Evolutionary conservation across 2,797 vertebrate genomes (phyloP), one percentile per base, ranked within the genome.

Genomic region (Schizothorax lantsangensis): DNA sequence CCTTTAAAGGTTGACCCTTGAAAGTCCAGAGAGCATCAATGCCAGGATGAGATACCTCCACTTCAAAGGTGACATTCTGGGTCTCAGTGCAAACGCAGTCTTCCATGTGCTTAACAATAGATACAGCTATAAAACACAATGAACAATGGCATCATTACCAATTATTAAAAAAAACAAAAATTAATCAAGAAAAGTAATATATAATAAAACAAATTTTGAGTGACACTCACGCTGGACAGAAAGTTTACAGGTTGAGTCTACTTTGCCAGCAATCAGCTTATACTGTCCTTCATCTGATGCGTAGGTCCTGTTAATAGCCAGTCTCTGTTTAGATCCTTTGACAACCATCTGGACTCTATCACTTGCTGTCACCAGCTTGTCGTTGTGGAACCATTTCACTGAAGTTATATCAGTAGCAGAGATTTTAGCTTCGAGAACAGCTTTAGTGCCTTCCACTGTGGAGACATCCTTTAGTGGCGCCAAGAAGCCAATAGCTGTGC

Each of bases 31-130:
- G 72, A 5, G 97, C 96, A 91, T 99, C 97, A 57, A 99, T 97
- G 12, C 97, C 97, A 33, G 97, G 91, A 89, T 99, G 98, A 82
- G 98, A 99, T 47, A 99, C 94, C 86, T 99, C 97, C 0, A 98
- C 97, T 8, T 95, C 94, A 62, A 99, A 97, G 47, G 95, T 96
- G 54, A 99, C 96, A 66, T 98, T 99, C 93, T 99, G 97, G 45
- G 98, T 99, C 94, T 99, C 98, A 4, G 98, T 98, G 92, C 98
- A 99, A 57, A 97, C 97, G 88, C 94, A 95, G 89, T 99, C 96
- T 88, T 92, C 95, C 95, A 99, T 97, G 89, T 97, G 96, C 93
- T 95, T 97, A 85, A 98, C 95, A 77, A 99, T 99, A 86, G 95
- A 91, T n/a, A 99, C 96, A 95, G 96, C 98, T 99, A 91, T 57